Base-by-base conservation (phyloP, 2,888 invertebrate species). In the Agrilus biguttatus region DNA sequence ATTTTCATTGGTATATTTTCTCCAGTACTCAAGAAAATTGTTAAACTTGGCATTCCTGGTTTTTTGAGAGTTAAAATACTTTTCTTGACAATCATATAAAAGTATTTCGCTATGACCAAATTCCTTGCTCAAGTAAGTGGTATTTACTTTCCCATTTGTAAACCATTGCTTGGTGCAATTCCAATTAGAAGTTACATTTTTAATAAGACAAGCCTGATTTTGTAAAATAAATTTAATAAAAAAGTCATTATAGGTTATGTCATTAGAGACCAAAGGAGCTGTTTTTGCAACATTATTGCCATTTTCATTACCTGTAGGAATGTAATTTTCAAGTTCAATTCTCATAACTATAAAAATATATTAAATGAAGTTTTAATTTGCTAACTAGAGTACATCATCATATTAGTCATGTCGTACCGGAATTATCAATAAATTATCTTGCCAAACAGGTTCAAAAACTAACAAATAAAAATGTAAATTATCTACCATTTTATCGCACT, bases 61-160 rank as follows among this genome's bases (percentile, higher is more conserved):
- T 48, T 74, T 72, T 57, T 92, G 89, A 23, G 83, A 74, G 63
- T 86, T 83, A 58, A 73, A 87, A 57, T 79, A 74, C 51, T 77
- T 73, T 53, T 73, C 70, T 44, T 77, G 72, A 63, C 93, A 95
- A 63, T 91, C 75, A 12, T 89, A 85, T 23, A 92, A 80, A 36
- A 87, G 85, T 28, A 87, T 88, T 42, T 66, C 61, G 39, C 74
- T 68, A 43, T 76, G 62, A 35, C 82, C 83, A 62, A 81, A 82
- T 47, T 65, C 63, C 44, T 66, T 54, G 45, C 57, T 60, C 44
- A 87, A 67, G 60, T 75, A 77, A 46, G 78, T 68, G 58, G 78
- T 78, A 67, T 83, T 72, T 42, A 81, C 74, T 48, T 57, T 56
- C 21, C 70, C 61, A 45, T 68, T 55, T 42, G 55, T 58, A 36